Evolutionary conservation across 2,888 invertebrate species (phyloP).

Genomic region (Leuctra nigra): DNA sequence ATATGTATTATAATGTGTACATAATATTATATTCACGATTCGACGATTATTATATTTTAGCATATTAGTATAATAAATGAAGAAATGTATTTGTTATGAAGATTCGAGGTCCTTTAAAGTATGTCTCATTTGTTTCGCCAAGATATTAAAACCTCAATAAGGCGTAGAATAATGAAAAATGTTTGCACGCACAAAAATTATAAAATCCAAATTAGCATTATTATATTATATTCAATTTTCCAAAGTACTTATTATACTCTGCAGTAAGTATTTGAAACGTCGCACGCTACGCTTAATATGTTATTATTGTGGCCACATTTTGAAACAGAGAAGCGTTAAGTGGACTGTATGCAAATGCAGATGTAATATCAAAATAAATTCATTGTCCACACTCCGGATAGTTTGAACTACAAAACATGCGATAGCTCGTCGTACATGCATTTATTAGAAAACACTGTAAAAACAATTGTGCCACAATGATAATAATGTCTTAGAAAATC

Average conservation of each 20-base stretch:
- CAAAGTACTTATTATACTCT: no score
- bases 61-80: neutral
- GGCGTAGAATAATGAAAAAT: neutral
- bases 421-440: neutral
- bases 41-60: constrained; percentile 3
- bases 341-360: constrained; percentile 1
- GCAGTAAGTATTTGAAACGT: constrained; percentile 3
- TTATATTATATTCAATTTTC: neutral
- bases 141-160: neutral
- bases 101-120: neutral
- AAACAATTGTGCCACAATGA: neutral
- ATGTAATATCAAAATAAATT: neutral
- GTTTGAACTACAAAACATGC: no score
- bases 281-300: no score
- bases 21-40: constrained; percentile 13
- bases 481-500: constrained; percentile 2
- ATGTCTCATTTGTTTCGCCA: constrained; percentile 7
- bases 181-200: constrained; percentile 9
- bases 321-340: neutral
- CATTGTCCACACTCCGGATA: neutral
- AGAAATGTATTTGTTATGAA: neutral
- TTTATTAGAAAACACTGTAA: constrained; percentile 3
- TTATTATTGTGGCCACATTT: constrained; percentile 2
- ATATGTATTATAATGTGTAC: neutral
- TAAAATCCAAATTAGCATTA: constrained; percentile 6